Evolutionary conservation across 2,888 invertebrate species (phyloP).

Genomic region (Macaria liturata): DNA sequence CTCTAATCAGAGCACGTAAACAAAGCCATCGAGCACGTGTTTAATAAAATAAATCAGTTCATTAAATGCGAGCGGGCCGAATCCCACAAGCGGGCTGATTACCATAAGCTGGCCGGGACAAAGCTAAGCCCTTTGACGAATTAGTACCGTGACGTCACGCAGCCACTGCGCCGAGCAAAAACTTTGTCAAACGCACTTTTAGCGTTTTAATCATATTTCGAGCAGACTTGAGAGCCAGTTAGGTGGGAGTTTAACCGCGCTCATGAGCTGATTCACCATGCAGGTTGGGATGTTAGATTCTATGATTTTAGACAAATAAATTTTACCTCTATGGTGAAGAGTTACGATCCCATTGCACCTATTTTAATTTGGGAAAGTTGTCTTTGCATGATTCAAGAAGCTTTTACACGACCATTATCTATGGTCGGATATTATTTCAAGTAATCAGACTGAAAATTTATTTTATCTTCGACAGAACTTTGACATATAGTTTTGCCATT

Average conservation of each 20-base stretch:
- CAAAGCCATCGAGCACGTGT: constrained; percentile 31
- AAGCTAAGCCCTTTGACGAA: constrained; percentile 79
- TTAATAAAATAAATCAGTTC: constrained; percentile 36
- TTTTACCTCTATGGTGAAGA: too few relatives aligned
- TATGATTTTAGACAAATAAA: too few relatives aligned
- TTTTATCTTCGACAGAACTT: too few relatives aligned
- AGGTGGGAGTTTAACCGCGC: not conserved
- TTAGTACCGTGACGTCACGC: constrained; percentile 64
- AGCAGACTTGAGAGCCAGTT: not conserved
- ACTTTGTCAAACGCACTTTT: constrained; percentile 12
- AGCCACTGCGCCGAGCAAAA: constrained; percentile 10
- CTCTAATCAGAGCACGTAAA: constrained; percentile 22
- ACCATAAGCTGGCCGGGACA: constrained; percentile 76
- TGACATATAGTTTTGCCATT: too few relatives aligned
- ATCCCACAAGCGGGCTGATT: constrained; percentile 63
- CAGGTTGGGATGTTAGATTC: too few relatives aligned
- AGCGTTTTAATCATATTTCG: constrained; percentile 1
- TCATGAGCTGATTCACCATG: too few relatives aligned
- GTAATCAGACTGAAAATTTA: too few relatives aligned
- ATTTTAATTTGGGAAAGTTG: too few relatives aligned
- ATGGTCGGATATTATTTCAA: too few relatives aligned
- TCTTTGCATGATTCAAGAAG: too few relatives aligned
- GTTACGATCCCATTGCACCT: too few relatives aligned
- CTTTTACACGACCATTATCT: too few relatives aligned
- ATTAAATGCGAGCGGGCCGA: constrained; percentile 29